Evolutionary conservation across 1,140 invertebrate genomes (phyloP).

Genomic region (Drosophila triauraria): DNA sequence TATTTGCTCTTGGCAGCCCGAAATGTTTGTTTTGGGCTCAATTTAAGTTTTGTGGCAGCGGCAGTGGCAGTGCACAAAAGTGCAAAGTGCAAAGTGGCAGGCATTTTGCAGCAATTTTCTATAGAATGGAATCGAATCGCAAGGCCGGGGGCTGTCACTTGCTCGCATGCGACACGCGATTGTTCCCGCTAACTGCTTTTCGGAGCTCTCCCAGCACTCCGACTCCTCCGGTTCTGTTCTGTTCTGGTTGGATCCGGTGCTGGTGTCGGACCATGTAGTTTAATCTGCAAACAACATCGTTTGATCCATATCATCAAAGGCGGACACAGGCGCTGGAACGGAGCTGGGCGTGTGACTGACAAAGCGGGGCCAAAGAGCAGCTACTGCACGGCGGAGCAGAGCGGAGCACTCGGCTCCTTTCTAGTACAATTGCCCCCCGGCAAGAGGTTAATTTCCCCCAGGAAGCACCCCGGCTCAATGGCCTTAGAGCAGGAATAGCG

Average conservation of each 20-base stretch:
- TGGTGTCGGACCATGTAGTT: conserved; percentile 66
- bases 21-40: conserved; percentile 74
- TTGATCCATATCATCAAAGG: conserved; percentile 72
- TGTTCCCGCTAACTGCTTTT: conserved; percentile 51
- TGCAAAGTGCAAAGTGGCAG: conserved; percentile 70
- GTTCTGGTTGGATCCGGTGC: conserved; percentile 26
- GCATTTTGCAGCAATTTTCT: conserved; percentile 74
- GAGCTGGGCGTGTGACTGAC: conserved; percentile 12
- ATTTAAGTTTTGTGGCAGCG: conserved; percentile 70
- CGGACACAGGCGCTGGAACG: conserved; percentile 5
- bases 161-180: conserved; percentile 77
- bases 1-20: conserved; percentile 65
- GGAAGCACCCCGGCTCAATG: conserved; percentile 72
- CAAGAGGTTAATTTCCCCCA: conserved; percentile 80
- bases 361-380: conserved; percentile 46
- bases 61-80: conserved; percentile 58
- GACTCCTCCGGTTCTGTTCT: not conserved
- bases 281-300: conserved; percentile 81
- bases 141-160: conserved; percentile 65
- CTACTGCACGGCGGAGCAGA: conserved; percentile 37
- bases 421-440: conserved; percentile 45
- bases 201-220: conserved; percentile 20
- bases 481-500: conserved; percentile 70
- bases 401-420: conserved; percentile 10
- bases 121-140: conserved; percentile 41